phyloP scores from a whole-genome alignment of 1,140 invertebrate genomes.

The Tribolium madens region DNA sequence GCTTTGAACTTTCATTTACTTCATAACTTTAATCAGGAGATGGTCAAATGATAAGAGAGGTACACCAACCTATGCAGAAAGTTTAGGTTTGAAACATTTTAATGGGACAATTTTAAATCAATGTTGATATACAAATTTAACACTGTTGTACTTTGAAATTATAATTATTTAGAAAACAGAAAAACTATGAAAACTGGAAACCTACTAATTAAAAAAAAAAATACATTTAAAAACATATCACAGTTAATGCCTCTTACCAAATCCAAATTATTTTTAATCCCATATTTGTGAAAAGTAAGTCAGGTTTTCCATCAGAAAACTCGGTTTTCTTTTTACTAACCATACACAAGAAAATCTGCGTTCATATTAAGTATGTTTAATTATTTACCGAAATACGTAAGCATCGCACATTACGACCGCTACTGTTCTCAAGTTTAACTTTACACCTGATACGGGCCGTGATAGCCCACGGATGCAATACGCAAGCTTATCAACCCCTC shows the following conservation, averaged over 20 bases:
- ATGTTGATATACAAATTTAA: too few relatives aligned
- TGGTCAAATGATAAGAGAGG: too few relatives aligned
- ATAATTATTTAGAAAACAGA: too few relatives aligned
- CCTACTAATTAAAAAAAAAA: too few relatives aligned
- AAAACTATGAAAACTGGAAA: too few relatives aligned
- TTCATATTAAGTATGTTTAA: not conserved
- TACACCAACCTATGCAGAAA: too few relatives aligned
- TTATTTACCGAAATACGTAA: slow-evolving; percentile 18
- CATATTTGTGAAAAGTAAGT: not conserved
- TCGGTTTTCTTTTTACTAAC: not conserved
- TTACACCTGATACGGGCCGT: slow-evolving; percentile 28
- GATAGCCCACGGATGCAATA: slow-evolving; percentile 28
- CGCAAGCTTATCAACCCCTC: slow-evolving; percentile 47
- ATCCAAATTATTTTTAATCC: not conserved
- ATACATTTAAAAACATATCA: too few relatives aligned
- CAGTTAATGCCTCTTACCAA: not conserved
- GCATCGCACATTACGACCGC: not conserved
- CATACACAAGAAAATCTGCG: not conserved
- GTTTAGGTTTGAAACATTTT: too few relatives aligned
- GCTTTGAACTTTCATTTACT: too few relatives aligned
- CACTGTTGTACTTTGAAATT: too few relatives aligned
- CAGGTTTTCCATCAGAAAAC: slow-evolving; percentile 10
- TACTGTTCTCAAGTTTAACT: slow-evolving; percentile 32
- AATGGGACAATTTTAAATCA: too few relatives aligned
- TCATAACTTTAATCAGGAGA: too few relatives aligned